Base-by-base conservation (phyloP, 2,797 vertebrate species). In the Crotalus adamanteus region DNA sequence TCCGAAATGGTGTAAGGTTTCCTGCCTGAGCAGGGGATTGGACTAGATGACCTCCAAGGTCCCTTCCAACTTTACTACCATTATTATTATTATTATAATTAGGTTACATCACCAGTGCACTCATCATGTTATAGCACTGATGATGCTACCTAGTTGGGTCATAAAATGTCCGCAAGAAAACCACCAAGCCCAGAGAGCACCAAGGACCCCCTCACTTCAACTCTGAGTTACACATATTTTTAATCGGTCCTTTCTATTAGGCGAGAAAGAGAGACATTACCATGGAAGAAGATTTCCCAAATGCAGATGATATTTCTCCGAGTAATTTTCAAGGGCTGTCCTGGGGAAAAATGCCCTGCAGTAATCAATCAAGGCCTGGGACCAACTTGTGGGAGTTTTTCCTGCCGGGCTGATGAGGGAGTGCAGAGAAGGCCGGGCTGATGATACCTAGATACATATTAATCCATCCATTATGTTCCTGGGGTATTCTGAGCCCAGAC, bases 401-500 rank as follows among this genome's bases (percentile, higher is more conserved):
- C 85, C 42, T 63, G 6, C 20, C 11, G 59, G 59, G 12, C 61
- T 31, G 25, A 20, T 3, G 20, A 53, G 73, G 51, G 56, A 56
- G 87, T 16, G 59, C 53, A 16, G 65, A 18, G 25, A 57, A 85
- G 16, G 51, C 6, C 22, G 42, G 18, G 90, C 69, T 0, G 28
- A 16, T 55, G 86, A 88, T 93, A 85, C 65, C 57, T 91, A 47
- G 92, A 91, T 93, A 89, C 92, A 63, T 85, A 93, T 91, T 93
- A 93, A 91, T 93, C 92, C 91, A 96, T 96, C 95, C 94, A 91
- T 88, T 91, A 91, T 91, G 55, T 94, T 95, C 93, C 88, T 47
- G 90, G 91, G 92, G 91, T 94, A 94, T 93, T 94, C 95, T 93
- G 88, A 93, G 92, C 86, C 88, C 95, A 95, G 95, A 95, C 89